Evolutionary conservation across 2,797 vertebrate species (phyloP).

Genomic region (Pogoniulus pusillus): DNA sequence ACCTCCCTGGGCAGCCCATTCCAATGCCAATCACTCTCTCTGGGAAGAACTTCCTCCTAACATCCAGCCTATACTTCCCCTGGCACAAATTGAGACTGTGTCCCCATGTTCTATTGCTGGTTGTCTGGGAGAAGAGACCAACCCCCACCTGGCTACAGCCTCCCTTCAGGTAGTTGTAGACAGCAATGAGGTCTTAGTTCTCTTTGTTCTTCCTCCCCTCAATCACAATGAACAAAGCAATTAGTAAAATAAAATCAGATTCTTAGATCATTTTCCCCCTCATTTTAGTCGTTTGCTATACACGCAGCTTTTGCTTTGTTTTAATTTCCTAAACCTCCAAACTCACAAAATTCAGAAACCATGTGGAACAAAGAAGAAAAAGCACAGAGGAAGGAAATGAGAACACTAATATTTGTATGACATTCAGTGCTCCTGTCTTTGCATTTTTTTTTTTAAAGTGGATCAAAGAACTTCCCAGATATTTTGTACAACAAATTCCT

Average conservation of each 20-base stretch:
- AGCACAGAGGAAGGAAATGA: conserved; percentile 2
- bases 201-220: too few relatives aligned
- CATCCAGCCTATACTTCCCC: too few relatives aligned
- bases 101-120: too few relatives aligned
- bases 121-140: too few relatives aligned
- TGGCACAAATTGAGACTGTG: too few relatives aligned
- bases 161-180: too few relatives aligned
- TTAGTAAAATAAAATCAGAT: background rate
- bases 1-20: too few relatives aligned
- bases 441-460: background rate
- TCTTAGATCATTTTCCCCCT: background rate
- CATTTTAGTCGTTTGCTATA: background rate
- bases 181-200: too few relatives aligned
- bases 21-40: too few relatives aligned
- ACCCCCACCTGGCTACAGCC: too few relatives aligned
- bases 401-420: background rate
- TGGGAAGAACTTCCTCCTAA: too few relatives aligned
- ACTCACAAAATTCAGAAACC: background rate
- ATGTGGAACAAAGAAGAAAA: background rate
- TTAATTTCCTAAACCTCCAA: background rate
- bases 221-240: background rate
- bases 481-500: conserved; percentile 11
- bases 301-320: background rate
- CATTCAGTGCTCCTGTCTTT: background rate
- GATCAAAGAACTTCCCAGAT: conserved; percentile 29